Conservation (phyloP, 2,113 vertebrate species). For the Strix aluco region DNA sequence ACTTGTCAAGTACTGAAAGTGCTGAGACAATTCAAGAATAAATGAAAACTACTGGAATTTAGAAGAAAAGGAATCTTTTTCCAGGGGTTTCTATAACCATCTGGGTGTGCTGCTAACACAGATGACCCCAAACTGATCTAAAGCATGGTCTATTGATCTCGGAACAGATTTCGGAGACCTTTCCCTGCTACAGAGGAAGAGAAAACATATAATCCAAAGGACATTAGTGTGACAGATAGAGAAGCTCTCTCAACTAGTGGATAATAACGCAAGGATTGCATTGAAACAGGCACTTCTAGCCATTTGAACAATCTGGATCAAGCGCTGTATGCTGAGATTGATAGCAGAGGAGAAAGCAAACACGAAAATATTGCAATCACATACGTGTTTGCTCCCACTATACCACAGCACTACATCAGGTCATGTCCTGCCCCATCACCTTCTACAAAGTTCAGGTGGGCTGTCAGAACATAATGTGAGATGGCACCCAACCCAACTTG, state of each 20-base stretch:
- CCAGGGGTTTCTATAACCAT: neutral
- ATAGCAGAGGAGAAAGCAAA: neutral
- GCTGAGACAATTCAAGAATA: neutral
- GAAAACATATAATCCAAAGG: neutral
- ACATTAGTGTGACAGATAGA: neutral
- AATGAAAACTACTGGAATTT: neutral
- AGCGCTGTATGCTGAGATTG: neutral
- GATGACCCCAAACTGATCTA: neutral
- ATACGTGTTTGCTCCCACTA: neutral
- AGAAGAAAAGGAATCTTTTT: neutral
- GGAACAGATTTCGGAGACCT: neutral
- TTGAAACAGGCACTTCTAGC: neutral
- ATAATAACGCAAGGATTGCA: neutral
- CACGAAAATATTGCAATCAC: neutral
- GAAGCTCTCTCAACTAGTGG: neutral
- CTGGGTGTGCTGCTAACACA: neutral
- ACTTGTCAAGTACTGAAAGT: neutral
- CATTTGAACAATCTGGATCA: neutral
- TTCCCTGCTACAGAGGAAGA: neutral
- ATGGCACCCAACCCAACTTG: neutral
- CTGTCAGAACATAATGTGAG: neutral
- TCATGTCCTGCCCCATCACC: neutral
- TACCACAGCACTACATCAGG: neutral
- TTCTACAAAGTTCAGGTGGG: neutral
- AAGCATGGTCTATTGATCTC: neutral